Evolutionary conservation across 1,140 invertebrate genomes (phyloP).

Genomic region (Aricia agestis): DNA sequence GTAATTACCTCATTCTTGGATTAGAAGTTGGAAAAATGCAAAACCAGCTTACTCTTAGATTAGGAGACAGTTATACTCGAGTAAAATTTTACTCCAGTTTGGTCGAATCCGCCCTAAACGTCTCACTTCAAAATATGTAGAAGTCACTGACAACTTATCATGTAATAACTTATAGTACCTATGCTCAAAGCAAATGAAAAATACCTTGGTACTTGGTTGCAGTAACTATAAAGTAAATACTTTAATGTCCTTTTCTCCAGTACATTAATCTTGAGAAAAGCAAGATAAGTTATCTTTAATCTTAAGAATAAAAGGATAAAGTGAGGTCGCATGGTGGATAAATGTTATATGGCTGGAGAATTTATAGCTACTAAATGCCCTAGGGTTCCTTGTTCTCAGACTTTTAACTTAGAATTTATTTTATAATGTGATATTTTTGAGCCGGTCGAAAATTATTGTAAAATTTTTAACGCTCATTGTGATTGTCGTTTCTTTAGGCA

Average conservation of each 20-base stretch:
- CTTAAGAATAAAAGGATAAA: slow-evolving; percentile 1
- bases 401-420: background rate
- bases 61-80: too few species aligned
- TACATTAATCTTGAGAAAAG: background rate
- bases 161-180: background rate
- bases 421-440: too few species aligned
- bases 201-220: background rate
- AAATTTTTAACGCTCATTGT: too few species aligned
- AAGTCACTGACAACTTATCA: too few species aligned
- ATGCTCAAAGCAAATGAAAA: background rate
- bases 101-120: too few species aligned
- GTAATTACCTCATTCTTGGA: too few species aligned
- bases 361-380: slow-evolving; percentile 12
- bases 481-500: too few species aligned
- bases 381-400: slow-evolving; percentile 1
- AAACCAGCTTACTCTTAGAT: too few species aligned
- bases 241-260: background rate
- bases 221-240: background rate
- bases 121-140: too few species aligned
- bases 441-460: too few species aligned
- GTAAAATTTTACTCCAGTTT: too few species aligned
- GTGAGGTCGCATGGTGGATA: slow-evolving; percentile 1
- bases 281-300: slow-evolving; percentile 1
- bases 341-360: slow-evolving; percentile 3
- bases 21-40: too few species aligned